phyloP scores from a whole-genome alignment of 1,140 invertebrate species.

The Vanessa tameamea region DNA sequence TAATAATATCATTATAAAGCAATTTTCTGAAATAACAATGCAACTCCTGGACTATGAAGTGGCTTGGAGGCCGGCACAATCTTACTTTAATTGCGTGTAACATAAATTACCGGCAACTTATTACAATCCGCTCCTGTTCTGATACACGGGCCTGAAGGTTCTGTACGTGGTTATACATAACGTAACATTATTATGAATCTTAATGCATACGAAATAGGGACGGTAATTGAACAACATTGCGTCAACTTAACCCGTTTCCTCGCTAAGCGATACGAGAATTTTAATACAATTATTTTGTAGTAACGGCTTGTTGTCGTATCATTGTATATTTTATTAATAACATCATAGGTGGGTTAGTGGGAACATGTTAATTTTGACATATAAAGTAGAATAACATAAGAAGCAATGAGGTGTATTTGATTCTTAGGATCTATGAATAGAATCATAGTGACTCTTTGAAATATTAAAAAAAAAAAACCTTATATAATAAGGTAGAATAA shows the following conservation, averaged over 20 bases:
- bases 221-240: constrained; percentile 5
- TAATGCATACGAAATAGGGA: constrained; percentile 13
- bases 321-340: constrained; percentile 10
- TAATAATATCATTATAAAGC: constrained; percentile 11
- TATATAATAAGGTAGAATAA: too few species aligned
- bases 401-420: too few species aligned
- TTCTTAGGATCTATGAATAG: too few species aligned
- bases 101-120: constrained; percentile 78
- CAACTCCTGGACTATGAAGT: constrained; percentile 39
- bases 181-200: constrained; percentile 15
- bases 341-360: not conserved
- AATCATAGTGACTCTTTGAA: too few species aligned
- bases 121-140: constrained; percentile 72
- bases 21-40: constrained; percentile 41
- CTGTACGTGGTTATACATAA: constrained; percentile 16
- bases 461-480: too few species aligned
- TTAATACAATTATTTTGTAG: constrained; percentile 35
- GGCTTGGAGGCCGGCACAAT: constrained; percentile 59
- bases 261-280: constrained; percentile 35
- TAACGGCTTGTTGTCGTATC: constrained; percentile 10
- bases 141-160: constrained; percentile 49
- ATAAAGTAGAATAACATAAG: not conserved
- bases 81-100: constrained; percentile 79
- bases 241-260: constrained; percentile 19
- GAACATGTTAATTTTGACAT: not conserved